Conservation (phyloP, 2,113 vertebrate species). For the Myxocyprinus asiaticus region DNA sequence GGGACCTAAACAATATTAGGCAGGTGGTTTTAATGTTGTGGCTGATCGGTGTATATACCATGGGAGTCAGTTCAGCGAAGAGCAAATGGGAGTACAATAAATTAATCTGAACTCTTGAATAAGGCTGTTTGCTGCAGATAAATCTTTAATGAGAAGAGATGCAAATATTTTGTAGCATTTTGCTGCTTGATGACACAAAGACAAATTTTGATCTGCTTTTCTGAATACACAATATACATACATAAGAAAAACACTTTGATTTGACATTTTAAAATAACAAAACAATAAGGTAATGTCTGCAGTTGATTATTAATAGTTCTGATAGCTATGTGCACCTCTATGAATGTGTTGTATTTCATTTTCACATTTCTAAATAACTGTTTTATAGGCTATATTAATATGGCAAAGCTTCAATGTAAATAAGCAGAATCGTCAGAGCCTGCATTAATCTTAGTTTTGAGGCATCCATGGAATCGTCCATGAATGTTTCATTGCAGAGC, state of each 20-base stretch:
- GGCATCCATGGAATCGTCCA: slow-evolving; percentile 45
- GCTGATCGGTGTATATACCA: background rate
- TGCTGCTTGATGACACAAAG: slow-evolving; percentile 2
- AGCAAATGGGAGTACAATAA: background rate
- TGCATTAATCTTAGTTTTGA: background rate
- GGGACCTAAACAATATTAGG: too few species aligned
- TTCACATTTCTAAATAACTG: slow-evolving; percentile 6
- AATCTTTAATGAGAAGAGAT: slow-evolving; percentile 70
- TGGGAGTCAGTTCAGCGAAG: background rate
- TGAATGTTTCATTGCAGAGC: slow-evolving; percentile 45
- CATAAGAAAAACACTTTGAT: background rate
- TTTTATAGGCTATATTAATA: background rate
- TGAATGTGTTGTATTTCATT: slow-evolving; percentile 16
- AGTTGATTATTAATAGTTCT: background rate
- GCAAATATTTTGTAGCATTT: slow-evolving; percentile 50
- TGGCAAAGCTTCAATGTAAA: background rate
- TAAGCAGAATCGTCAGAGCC: background rate
- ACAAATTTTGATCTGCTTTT: background rate
- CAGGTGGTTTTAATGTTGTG: too few species aligned
- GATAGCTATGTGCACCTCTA: background rate
- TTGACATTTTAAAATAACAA: slow-evolving; percentile 11
- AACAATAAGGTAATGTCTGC: background rate
- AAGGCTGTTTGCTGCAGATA: slow-evolving; percentile 60
- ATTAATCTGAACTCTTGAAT: slow-evolving; percentile 48
- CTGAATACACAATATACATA: background rate